Percentiles rank a stretch among this genome's conserved stretches.
Conservation (phyloP, 2,113 vertebrate species). For the Pseudorasbora parva region DNA sequence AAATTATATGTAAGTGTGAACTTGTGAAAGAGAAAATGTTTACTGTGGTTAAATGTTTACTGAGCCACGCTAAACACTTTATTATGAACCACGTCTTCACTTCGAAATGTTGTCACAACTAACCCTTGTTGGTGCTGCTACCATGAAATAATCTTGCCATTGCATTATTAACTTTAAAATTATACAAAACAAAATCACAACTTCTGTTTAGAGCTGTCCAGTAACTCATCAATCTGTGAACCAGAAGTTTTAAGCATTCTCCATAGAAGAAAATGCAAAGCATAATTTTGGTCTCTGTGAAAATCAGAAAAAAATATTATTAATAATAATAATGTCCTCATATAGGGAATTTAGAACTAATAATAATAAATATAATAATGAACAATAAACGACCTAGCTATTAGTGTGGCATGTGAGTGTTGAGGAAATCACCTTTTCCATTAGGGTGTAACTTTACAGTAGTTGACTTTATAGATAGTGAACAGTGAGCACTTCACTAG, state of each 20-base stretch:
- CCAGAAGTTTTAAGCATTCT: background rate
- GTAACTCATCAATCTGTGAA: background rate
- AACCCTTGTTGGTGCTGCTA: background rate
- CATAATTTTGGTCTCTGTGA: background rate
- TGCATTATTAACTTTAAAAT: background rate
- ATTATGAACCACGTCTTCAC: background rate
- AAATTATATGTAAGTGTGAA: no score
- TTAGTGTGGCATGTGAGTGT: background rate
- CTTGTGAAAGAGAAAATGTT: no score
- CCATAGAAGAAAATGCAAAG: background rate
- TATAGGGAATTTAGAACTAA: no score
- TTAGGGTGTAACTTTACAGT: background rate
- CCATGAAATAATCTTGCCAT: background rate
- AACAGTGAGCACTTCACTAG: background rate
- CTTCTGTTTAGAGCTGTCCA: background rate
- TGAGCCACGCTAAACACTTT: background rate
- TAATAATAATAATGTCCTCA: no score
- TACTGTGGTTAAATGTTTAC: no score
- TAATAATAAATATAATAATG: background rate
- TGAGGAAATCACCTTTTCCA: background rate
- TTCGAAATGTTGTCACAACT: background rate
- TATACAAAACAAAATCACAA: constrained; percentile 34
- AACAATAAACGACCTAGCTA: background rate
- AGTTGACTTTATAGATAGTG: background rate
- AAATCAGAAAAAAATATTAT: no score